phyloP scores from a whole-genome alignment of 2,113 vertebrate genomes.

The Colistium nudipinnis region DNA sequence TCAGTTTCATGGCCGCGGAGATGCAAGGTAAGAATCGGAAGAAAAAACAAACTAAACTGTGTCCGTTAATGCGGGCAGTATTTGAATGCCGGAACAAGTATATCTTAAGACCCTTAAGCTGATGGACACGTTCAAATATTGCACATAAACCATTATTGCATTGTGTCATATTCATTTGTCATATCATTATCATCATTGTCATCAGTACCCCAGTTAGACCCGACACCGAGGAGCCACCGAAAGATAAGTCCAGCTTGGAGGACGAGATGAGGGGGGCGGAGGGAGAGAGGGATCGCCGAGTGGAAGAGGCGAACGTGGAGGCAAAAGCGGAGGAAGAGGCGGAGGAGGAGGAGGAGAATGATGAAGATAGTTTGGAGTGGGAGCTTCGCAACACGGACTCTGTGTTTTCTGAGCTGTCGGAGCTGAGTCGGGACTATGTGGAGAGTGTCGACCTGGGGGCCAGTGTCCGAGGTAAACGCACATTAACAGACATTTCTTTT shows the following conservation, averaged over 20 bases:
- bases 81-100: neutral
- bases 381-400: constrained; percentile 83
- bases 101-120: neutral
- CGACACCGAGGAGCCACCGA: constrained; percentile 2
- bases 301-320: constrained; percentile 3
- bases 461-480: constrained; percentile 75
- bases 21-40: constrained; percentile 67
- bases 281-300: constrained; percentile 9
- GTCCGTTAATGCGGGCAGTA: constrained; percentile 1
- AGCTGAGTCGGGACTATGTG: constrained; percentile 81
- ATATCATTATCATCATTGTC: constrained; percentile 3
- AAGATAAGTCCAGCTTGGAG: constrained; percentile 40
- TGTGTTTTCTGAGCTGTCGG: constrained; percentile 82
- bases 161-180: neutral
- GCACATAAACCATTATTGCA: neutral
- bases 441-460: constrained; percentile 83
- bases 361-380: constrained; percentile 77
- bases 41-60: constrained; percentile 1
- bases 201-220: constrained; percentile 56
- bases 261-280: constrained; percentile 50
- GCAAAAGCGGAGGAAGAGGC: constrained; percentile 17
- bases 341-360: constrained; percentile 56
- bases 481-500: neutral
- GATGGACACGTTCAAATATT: neutral
- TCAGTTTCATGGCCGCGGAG: constrained; percentile 57